A percentile compares a stretch with the other conserved stretches of the same genome.
Evolutionary conservation across 2,113 vertebrate genomes (phyloP).

Genomic region (Bujurquina vittata): DNA sequence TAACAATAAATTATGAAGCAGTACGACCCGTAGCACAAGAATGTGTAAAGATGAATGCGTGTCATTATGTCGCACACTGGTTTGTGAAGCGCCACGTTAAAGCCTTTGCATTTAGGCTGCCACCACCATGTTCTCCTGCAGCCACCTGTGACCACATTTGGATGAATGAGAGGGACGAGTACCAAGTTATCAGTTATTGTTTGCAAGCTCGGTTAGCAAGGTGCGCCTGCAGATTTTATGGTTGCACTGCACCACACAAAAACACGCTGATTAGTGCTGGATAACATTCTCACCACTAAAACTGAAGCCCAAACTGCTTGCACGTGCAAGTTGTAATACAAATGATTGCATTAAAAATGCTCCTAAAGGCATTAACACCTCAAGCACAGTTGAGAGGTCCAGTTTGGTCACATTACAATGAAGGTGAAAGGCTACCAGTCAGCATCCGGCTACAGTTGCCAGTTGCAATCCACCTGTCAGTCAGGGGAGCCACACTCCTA

Average conservation of each 20-base stretch:
- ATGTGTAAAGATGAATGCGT: background rate
- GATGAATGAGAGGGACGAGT: background rate
- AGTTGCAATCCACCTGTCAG: no score
- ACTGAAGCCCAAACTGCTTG: background rate
- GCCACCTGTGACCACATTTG: no score
- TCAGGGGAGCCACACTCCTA: background rate
- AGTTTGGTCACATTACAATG: background rate
- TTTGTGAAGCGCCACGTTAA: background rate
- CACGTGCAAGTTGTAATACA: background rate
- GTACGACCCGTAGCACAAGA: background rate
- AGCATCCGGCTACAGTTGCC: background rate
- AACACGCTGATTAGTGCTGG: background rate
- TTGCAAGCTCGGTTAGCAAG: background rate
- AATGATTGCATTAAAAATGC: background rate
- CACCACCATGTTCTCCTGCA: background rate
- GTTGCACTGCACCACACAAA: background rate
- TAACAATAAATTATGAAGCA: background rate
- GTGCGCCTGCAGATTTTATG: background rate
- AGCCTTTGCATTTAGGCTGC: background rate
- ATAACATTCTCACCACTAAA: background rate
- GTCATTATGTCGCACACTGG: background rate
- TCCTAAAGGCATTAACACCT: background rate
- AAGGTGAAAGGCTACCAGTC: background rate
- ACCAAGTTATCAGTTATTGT: no score
- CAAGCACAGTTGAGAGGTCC: background rate